Base-by-base conservation (phyloP, 2,797 vertebrate species). In the Microchirus variegatus region DNA sequence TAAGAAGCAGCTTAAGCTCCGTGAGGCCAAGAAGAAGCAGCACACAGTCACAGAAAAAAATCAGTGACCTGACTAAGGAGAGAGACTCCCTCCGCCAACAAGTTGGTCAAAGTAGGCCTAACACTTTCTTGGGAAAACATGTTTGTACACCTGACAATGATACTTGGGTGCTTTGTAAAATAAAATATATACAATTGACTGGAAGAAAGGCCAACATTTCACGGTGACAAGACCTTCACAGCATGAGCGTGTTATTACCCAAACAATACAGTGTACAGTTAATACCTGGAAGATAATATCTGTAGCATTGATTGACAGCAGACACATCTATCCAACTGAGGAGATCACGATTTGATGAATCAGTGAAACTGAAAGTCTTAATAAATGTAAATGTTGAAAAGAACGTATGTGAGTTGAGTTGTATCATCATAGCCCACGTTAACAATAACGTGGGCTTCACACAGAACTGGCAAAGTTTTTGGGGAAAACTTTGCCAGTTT, bases 51-150 rank as follows among this genome's bases (percentile, higher is more conserved):
- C 52, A 45, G 19, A 64, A 64, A 42, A 37, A 44, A 62, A 43
- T 42, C 48, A 52, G 59, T 51, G 59, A 51, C 37, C 47, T 48
- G 57, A 59, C 35, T n/a, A 41, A 59, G 48, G 47, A 61, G 59
- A 61, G 38, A 51, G 38, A 61, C 59, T 53, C 49, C 41, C 49
- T 44, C 59, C n/a, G 11, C 59, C 59, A 45, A 52, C 50, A 53
- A 58, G 37, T 63, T 63, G 60, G 60, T 63, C 41, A 63, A 46
- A 63, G 60, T 46, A 53, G 59, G 59, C 59, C 50, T 37, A 63
- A 63, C 47, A 60, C 58, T 49, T 60, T 60, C 31, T 59, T 49
- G 36, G 45, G 13, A 60, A 49, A 60, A 41, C 36, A 60, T 37
- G 36, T 37, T 50, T 60, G 58, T 37, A 60, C 46, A 59, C 31